Evolutionary conservation across 2,888 invertebrate genomes (phyloP).

Genomic region (Drosophila niveifrons): DNA sequence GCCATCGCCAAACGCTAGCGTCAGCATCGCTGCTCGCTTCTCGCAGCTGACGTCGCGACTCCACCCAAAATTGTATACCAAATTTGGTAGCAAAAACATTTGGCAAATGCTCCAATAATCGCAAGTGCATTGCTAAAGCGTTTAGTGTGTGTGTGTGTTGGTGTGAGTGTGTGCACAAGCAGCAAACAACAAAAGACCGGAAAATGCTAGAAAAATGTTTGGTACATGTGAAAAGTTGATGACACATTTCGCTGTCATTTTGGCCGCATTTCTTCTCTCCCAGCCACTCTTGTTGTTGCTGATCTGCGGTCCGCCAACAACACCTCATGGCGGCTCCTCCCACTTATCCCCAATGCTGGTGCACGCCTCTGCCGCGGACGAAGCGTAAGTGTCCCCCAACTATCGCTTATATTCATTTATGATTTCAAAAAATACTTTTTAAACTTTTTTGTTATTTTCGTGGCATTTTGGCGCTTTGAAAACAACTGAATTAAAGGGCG

Average conservation of each 20-base stretch:
- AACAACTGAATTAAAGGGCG: conserved; percentile 69
- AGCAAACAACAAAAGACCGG: conserved; percentile 61
- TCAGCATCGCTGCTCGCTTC: conserved; percentile 43
- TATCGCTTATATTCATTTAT: background rate
- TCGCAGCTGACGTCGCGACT: conserved; percentile 68
- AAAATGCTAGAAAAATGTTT: conserved; percentile 85
- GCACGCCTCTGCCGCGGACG: conserved; percentile 84
- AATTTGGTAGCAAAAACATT: conserved; percentile 47
- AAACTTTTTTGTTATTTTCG: background rate
- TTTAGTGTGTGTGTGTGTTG: conserved; percentile 19
- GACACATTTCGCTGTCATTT: conserved; percentile 84
- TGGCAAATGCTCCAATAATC: conserved; percentile 11
- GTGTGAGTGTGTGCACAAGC: conserved; percentile 24
- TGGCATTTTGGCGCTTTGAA: conserved; percentile 33
- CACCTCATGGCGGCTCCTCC: conserved; percentile 65
- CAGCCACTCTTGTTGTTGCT: conserved; percentile 82
- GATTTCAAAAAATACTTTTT: background rate
- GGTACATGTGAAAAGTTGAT: conserved; percentile 85
- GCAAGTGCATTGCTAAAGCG: conserved; percentile 7
- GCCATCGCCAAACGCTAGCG: conserved; percentile 57
- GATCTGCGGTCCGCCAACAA: conserved; percentile 71
- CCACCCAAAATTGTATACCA: conserved; percentile 78
- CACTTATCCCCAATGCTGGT: conserved; percentile 58
- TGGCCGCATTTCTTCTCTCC: conserved; percentile 84
- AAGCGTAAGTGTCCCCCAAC: conserved; percentile 82